These are phyloP conservation scores for Chesias legatella DNA, from an alignment of 2,888 invertebrate species.

Conservation along the genomic window DNA sequence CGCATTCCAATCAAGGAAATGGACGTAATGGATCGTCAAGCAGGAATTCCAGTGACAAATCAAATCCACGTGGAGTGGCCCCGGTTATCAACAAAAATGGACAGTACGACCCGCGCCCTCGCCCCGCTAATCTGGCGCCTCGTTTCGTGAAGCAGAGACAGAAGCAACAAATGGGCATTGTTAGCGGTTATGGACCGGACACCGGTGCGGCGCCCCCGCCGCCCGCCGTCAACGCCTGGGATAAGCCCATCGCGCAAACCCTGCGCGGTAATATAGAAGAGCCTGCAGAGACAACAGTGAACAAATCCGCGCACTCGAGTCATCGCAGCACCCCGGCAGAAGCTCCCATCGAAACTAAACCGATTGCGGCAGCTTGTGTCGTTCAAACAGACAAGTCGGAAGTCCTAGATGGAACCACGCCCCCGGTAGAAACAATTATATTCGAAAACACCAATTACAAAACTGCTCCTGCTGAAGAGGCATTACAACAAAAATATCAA, in stretches of 20 bases:
- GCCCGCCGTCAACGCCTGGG: conserved; percentile 91
- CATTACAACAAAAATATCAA: conserved; percentile 83
- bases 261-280: conserved; percentile 80
- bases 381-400: conserved; percentile 73
- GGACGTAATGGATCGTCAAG: conserved; percentile 68
- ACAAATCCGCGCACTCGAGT: conserved; percentile 65
- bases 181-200: conserved; percentile 69
- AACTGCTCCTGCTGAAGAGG: conserved; percentile 84
- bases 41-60: conserved; percentile 64
- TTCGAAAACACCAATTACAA: conserved; percentile 96
- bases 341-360: conserved; percentile 51
- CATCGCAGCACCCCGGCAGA: conserved; percentile 72
- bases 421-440: conserved; percentile 92
- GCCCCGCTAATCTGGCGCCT: conserved; percentile 85
- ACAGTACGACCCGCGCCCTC: conserved; percentile 70
- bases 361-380: conserved; percentile 43
- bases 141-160: conserved; percentile 88
- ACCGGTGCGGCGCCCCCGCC: conserved; percentile 82
- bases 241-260: conserved; percentile 88
- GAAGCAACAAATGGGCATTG: conserved; percentile 71
- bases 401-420: conserved; percentile 86
- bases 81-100: conserved; percentile 58
- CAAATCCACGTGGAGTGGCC: conserved; percentile 55
- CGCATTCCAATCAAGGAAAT: conserved; percentile 69
- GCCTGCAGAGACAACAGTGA: conserved; percentile 48